phyloP scores from a whole-genome alignment of 92 coral and sea anemone species.

The Blastomussa wellsi region DNA sequence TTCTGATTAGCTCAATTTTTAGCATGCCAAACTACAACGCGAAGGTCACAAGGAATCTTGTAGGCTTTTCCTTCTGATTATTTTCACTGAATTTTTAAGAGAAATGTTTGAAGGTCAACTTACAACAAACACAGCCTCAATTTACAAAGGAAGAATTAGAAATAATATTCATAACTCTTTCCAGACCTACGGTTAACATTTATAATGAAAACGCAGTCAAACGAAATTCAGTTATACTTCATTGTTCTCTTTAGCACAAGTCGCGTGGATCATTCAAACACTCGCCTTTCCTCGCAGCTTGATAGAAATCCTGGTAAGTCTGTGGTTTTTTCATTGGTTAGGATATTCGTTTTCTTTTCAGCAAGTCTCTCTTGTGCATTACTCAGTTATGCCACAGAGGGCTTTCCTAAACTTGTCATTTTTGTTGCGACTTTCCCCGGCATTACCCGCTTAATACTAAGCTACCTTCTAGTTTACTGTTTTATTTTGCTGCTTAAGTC shows the following conservation, averaged over 20 bases:
- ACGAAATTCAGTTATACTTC: neutral
- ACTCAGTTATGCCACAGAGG: neutral
- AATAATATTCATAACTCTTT: too few relatives aligned
- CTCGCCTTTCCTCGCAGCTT: slow-evolving; percentile 93
- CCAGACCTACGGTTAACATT: neutral
- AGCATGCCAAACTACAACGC: neutral
- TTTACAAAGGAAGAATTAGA: too few relatives aligned
- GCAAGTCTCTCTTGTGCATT: neutral
- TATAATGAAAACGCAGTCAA: neutral
- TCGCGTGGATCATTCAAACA: slow-evolving; percentile 98
- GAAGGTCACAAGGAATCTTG: too few relatives aligned
- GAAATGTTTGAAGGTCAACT: too few relatives aligned
- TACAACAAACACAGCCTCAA: too few relatives aligned
- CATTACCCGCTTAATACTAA: neutral
- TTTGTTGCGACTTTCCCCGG: too few relatives aligned
- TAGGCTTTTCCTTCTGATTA: too few relatives aligned
- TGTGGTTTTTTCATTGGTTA: neutral
- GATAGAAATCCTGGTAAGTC: slow-evolving; percentile 91
- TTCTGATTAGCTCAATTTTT: neutral
- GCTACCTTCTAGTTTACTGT: neutral
- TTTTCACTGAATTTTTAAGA: too few relatives aligned
- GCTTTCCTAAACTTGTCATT: neutral
- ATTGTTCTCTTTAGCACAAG: slow-evolving; percentile 66
- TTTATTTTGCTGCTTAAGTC: neutral
- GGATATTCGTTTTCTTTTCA: neutral